phyloP scores from a whole-genome alignment of 2,113 vertebrate species.

The Ia io region DNA sequence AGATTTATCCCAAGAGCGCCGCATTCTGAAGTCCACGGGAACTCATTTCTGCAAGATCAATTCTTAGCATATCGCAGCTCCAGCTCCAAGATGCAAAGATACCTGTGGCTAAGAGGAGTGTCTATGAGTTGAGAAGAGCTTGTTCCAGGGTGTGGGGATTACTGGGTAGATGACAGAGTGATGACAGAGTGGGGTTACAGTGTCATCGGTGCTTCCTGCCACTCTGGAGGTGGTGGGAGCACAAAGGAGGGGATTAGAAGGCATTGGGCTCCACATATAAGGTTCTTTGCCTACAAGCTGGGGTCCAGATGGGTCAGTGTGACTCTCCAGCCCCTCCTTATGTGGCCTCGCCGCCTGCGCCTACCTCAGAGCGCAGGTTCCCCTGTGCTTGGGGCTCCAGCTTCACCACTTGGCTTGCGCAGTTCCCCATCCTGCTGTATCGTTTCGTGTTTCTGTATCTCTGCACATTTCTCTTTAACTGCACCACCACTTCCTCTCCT shows the following conservation, averaged over 20 bases:
- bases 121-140: background rate
- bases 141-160: background rate
- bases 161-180: background rate
- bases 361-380: fast-evolving
- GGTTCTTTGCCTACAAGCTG: background rate
- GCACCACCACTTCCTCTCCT: background rate
- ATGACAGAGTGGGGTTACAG: too few species aligned
- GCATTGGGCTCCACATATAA: background rate
- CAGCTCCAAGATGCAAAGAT: background rate
- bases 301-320: background rate
- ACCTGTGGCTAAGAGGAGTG: background rate
- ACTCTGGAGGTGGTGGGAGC: too few species aligned
- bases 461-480: background rate
- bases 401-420: background rate
- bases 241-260: background rate
- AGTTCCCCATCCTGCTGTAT: background rate
- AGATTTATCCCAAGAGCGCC: background rate
- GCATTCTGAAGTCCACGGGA: background rate
- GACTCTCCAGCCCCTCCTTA: background rate
- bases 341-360: background rate
- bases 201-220: background rate
- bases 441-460: background rate
- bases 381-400: too few species aligned
- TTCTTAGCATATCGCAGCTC: background rate
- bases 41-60: background rate